Base-by-base conservation (phyloP, 2,113 vertebrate species). In the Dendrocopos noguchii region DNA sequence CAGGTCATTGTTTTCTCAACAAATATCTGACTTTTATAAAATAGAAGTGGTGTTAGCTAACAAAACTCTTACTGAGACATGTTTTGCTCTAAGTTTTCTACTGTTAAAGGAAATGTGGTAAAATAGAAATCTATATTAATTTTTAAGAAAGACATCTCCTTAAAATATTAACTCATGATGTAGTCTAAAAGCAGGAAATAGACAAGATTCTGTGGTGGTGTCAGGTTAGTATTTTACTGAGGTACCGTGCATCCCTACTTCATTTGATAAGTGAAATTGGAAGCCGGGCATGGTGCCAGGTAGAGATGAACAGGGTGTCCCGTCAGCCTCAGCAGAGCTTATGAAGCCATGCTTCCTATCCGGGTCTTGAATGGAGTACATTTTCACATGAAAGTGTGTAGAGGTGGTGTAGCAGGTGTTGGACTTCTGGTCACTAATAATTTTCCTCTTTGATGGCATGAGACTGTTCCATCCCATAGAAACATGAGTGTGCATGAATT, bases 361-460 rank as follows among this genome's bases (percentile, higher is more conserved):
- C 71, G 61, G 5, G 14, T 39, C 39, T 39, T 39, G 11, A 39
- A 39, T 39, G 39, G 39, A 71, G 42, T 33, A 22, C 67, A 25
- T 66, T 92, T 77, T 77, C 91, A 80, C 31, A 7, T 52, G 21
- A 5, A 76, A n/a, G 28, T 1, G 0, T 4, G 9, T 75, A 59
- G 88, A 77, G 36, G 57, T 75, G 36, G 20, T 33, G 28, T 56
- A 75, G 73, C 70, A 72, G 70, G 31, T 78, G 77, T 36, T 80
- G 61, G 74, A 71, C 84, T 93, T 92, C 19, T n/a, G 86, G 36
- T 61, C 42, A 57, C 67, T 64, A 88, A 18, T 28, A 31, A 1
- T 92, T 92, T 90, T 93, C 61, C 64, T 68, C 36, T 92, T 74
- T 53, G 61, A 68, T 78, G 70, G 34, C 77, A 63, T 75, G 59